Base-by-base conservation (phyloP, 2,113 vertebrate genomes). In the Rhagologus leucostigma region DNA sequence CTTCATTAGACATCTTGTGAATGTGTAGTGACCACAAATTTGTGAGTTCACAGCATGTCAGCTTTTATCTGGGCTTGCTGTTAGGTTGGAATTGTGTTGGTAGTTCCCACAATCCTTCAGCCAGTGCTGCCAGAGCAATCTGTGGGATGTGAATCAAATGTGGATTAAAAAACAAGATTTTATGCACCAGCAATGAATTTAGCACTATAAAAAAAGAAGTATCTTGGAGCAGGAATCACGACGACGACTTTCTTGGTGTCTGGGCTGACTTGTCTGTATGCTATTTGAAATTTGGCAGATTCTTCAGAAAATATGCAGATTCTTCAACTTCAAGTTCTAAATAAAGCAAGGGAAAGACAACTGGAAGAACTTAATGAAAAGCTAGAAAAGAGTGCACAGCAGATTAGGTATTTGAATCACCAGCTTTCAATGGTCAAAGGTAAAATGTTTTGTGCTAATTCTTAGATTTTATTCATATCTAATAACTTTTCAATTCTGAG, bases 351-450 rank as follows among this genome's bases (percentile, higher is more conserved):
- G 93, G 98, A 98, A 63, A 99, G 99, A 93, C 98, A 99, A 91
- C 97, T 99, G 50, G 98, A 99, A 87, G 99, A 98, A 88, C 97
- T 99, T 95, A 98, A 98, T 92, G 97, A 97, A 81, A 99, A 99
- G 79, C 97, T 99, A 76, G 99, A 99, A 71, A 99, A 99, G 82
- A 98, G 98, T 53, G 98, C 98, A 12, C 98, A 98, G 67, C 99
- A 99, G 47, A 98, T 99, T 97, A 98, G 99, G 85, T 99, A 98
- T 83, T 94, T 99, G 50, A 99, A 98, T 93, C 99, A 99, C 95
- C 99, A 99, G 95, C 98, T 99, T 96, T 98, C 98, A n/a, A 98
- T 99, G 9, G 91, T 98, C 50, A 99, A 98, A 99, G 99, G 99
- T 99, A 97, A 96, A 95, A 59, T 35, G 4, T 47, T 92, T 80